Evolutionary conservation across 1,140 invertebrate genomes (phyloP).

Genomic region (Antheraea pernyi): DNA sequence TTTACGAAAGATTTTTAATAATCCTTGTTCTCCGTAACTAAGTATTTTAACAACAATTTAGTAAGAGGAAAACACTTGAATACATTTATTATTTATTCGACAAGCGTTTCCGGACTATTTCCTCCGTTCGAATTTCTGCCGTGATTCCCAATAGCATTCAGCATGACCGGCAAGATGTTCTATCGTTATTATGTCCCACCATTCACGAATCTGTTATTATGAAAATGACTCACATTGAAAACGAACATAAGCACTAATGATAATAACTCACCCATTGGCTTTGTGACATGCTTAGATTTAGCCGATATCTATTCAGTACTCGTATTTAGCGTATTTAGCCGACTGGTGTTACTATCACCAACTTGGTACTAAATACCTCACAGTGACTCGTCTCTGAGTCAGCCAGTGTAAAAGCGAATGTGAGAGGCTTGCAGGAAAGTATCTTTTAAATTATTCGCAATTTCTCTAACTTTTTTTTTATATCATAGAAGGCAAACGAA

Average conservation of each 20-base stretch:
- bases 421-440: too few relatives aligned
- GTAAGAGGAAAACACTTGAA: conserved; percentile 13
- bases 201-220: conserved; percentile 14
- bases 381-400: too few relatives aligned
- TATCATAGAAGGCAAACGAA: too few relatives aligned
- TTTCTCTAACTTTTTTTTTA: too few relatives aligned
- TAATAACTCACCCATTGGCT: neutral
- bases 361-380: too few relatives aligned
- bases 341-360: too few relatives aligned
- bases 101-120: conserved; percentile 17
- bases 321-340: too few relatives aligned
- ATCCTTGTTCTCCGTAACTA: neutral
- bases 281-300: too few relatives aligned
- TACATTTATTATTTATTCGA: conserved; percentile 19
- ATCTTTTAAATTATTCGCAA: too few relatives aligned
- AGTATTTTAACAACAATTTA: neutral
- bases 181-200: conserved; percentile 13
- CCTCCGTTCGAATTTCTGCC: conserved; percentile 16
- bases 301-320: too few relatives aligned
- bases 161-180: conserved; percentile 8
- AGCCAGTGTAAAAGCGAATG: too few relatives aligned
- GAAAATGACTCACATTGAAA: conserved; percentile 15
- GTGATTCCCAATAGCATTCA: conserved; percentile 18
- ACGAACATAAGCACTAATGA: neutral
- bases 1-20: neutral